Conservation (phyloP, 1,140 invertebrate genomes). For the Xylocopa sonorina region DNA sequence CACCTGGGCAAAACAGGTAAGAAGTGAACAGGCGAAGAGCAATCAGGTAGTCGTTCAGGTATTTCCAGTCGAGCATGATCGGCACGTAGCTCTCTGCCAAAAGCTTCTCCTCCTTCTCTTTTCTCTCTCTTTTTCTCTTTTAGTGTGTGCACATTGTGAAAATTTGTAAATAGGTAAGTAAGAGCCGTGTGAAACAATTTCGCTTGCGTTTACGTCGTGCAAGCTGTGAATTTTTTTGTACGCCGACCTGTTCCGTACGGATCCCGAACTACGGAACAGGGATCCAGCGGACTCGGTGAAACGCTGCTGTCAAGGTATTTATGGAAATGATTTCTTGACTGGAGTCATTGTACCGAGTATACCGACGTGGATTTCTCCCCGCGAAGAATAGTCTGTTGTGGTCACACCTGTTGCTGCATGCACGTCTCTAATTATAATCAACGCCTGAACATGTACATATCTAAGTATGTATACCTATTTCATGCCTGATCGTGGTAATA, state of each 20-base stretch:
- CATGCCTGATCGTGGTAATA: slow-evolving; percentile 30
- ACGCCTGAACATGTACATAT: not conserved
- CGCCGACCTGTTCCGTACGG: slow-evolving; percentile 11
- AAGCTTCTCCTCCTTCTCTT: slow-evolving; percentile 19
- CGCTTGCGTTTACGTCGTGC: slow-evolving; percentile 9
- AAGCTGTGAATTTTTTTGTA: slow-evolving; percentile 18
- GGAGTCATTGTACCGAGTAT: slow-evolving; percentile 52
- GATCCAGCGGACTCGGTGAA: slow-evolving; percentile 53
- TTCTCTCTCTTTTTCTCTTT: slow-evolving; percentile 19
- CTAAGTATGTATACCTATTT: slow-evolving; percentile 35
- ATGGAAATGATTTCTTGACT: slow-evolving; percentile 59
- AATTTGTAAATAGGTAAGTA: slow-evolving; percentile 73
- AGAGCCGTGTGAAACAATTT: slow-evolving; percentile 28
- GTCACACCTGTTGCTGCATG: slow-evolving; percentile 61
- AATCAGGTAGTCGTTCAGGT: slow-evolving; percentile 70
- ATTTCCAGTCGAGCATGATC: slow-evolving; percentile 78
- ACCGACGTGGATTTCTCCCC: slow-evolving; percentile 50
- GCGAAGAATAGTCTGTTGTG: slow-evolving; percentile 25
- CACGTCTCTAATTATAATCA: slow-evolving; percentile 40
- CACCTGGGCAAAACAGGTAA: slow-evolving; percentile 66
- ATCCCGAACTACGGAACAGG: slow-evolving; percentile 17
- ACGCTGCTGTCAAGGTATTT: slow-evolving; percentile 65
- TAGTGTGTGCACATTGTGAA: slow-evolving; percentile 64
- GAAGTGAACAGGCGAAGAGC: slow-evolving; percentile 37
- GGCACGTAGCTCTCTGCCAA: slow-evolving; percentile 67